phyloP scores from a whole-genome alignment of 1,140 invertebrate genomes.

The Musca vetustissima region DNA sequence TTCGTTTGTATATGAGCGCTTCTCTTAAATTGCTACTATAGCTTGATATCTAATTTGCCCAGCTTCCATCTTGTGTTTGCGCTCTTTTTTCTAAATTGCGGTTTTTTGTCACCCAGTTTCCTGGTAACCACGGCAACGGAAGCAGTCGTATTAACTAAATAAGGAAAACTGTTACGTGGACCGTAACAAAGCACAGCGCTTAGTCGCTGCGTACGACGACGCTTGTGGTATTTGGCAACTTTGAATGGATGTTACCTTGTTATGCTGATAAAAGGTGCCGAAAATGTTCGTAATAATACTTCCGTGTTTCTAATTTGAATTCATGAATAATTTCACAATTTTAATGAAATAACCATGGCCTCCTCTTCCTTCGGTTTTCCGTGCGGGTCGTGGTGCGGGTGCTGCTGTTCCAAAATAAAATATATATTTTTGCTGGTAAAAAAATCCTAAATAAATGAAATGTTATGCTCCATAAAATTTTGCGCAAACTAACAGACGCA shows the following conservation, averaged over 20 bases:
- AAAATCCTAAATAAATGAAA: no score
- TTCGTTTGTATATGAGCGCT: neutral
- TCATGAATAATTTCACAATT: constrained; percentile 28
- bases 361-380: neutral
- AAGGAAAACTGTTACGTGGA: no score
- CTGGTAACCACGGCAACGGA: constrained; percentile 13
- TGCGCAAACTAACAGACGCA: no score
- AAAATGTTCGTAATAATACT: constrained; percentile 26
- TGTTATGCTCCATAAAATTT: no score
- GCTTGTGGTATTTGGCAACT: neutral
- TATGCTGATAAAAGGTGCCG: constrained; percentile 14
- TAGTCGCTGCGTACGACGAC: no score
- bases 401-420: no score
- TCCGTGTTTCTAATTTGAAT: constrained; percentile 28
- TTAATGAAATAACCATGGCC: constrained; percentile 23
- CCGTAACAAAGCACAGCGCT: no score
- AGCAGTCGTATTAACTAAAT: constrained; percentile 4
- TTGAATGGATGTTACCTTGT: constrained; percentile 13
- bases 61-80: neutral
- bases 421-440: no score
- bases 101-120: constrained; percentile 16
- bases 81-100: constrained; percentile 6
- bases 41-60: no score
- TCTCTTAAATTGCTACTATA: neutral
- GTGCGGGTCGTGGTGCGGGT: no score